These are phyloP conservation scores for Nebria ingens DNA, from an alignment of 1,140 invertebrate genomes.

Conservation along the genomic window DNA sequence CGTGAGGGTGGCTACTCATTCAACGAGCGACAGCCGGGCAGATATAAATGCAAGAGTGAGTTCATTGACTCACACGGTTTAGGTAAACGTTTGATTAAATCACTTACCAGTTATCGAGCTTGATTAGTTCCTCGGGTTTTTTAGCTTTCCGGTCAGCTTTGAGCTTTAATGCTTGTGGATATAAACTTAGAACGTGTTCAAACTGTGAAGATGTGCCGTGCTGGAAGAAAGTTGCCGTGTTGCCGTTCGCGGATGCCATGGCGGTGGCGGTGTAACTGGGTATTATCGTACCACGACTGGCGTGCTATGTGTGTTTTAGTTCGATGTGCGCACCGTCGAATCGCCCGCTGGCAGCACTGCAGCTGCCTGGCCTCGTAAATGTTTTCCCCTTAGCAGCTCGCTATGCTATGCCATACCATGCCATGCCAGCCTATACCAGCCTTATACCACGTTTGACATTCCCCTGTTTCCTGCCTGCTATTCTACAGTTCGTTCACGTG, in stretches of 20 bases:
- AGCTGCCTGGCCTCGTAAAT: background rate
- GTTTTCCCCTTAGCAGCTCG: background rate
- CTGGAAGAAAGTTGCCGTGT: slow-evolving; percentile 82
- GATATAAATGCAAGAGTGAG: slow-evolving; percentile 30
- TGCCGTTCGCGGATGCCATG: slow-evolving; percentile 74
- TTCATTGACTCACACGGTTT: slow-evolving; percentile 36
- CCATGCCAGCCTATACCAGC: background rate
- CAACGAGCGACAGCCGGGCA: slow-evolving; percentile 24
- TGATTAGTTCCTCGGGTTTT: slow-evolving; percentile 86
- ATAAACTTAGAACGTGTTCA: slow-evolving; percentile 77
- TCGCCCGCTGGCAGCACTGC: slow-evolving; percentile 22
- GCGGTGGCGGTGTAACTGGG: slow-evolving; percentile 32
- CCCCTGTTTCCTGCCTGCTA: background rate
- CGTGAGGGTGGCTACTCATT: slow-evolving; percentile 44
- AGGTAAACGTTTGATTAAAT: slow-evolving; percentile 8
- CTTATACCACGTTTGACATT: background rate
- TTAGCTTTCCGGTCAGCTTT: slow-evolving; percentile 81
- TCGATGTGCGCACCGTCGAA: slow-evolving; percentile 16
- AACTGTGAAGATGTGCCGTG: slow-evolving; percentile 77
- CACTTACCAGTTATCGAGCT: slow-evolving; percentile 87
- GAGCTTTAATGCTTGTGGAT: slow-evolving; percentile 74
- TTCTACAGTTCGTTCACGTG: background rate
- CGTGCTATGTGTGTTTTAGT: slow-evolving; percentile 23
- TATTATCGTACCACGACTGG: slow-evolving; percentile 21
- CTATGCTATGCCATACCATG: too few relatives aligned